A percentile compares a stretch with the other conserved stretches of the same genome.
Conservation (phyloP, 1,140 invertebrate species). For the Anthonomus grandis region DNA sequence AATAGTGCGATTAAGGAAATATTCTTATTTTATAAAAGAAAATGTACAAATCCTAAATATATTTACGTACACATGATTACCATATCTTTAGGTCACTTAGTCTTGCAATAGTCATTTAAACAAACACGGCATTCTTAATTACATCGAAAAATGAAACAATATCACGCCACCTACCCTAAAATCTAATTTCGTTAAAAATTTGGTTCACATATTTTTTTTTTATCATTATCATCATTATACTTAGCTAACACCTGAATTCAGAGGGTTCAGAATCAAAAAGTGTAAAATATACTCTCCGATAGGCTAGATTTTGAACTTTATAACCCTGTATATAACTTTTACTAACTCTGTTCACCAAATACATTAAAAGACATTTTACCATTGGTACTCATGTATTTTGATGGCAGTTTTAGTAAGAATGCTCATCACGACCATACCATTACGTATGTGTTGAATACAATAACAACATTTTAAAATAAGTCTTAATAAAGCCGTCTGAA, state of each 20-base stretch:
- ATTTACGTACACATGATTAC: slow-evolving; percentile 14
- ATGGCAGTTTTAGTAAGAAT: no score
- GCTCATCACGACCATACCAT: no score
- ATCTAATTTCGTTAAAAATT: slow-evolving; percentile 21
- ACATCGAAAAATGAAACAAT: neutral
- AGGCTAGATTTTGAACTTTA: slow-evolving; percentile 24
- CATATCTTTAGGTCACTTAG: slow-evolving; percentile 6
- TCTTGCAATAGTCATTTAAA: slow-evolving; percentile 7
- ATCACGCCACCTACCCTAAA: slow-evolving; percentile 10
- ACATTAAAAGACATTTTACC: no score
- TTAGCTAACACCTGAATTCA: slow-evolving; percentile 10
- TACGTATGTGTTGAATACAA: no score
- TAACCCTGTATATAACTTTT: slow-evolving; percentile 20
- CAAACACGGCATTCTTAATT: slow-evolving; percentile 2
- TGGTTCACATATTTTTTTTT: slow-evolving; percentile 11
- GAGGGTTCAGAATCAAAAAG: slow-evolving; percentile 9
- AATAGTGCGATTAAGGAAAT: slow-evolving; percentile 13
- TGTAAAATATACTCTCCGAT: neutral
- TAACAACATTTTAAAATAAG: no score
- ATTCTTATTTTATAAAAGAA: neutral
- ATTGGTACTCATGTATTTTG: no score
- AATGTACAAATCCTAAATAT: slow-evolving; percentile 10
- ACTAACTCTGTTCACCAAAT: slow-evolving; percentile 13
- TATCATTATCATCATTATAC: neutral
- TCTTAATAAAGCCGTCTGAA: no score